Evolutionary conservation across 2,113 vertebrate genomes (phyloP).

Genomic region (Illadopsis cleaveri): DNA sequence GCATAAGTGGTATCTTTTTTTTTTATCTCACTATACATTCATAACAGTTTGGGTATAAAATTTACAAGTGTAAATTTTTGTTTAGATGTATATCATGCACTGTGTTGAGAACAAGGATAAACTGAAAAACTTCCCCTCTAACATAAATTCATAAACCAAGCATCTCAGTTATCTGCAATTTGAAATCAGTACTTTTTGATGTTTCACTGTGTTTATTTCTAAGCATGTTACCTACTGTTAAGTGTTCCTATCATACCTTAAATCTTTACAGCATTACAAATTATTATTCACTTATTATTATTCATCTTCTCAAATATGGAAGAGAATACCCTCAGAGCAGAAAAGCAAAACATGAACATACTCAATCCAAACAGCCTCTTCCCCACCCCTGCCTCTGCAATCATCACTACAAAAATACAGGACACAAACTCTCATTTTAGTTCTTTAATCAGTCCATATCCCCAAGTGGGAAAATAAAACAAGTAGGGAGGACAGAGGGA

Average conservation of each 20-base stretch:
- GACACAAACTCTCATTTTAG: neutral
- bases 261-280: neutral
- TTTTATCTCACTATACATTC: neutral
- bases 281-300: neutral
- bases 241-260: neutral
- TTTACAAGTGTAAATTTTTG: neutral
- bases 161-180: neutral
- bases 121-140: neutral
- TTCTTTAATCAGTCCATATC: neutral
- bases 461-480: neutral
- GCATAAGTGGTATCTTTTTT: neutral
- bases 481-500: neutral
- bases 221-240: neutral
- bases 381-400: rapidly evolving
- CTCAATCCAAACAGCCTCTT: neutral
- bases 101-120: neutral
- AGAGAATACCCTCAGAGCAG: neutral
- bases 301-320: neutral
- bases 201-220: neutral
- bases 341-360: neutral
- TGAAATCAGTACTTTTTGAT: neutral
- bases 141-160: neutral
- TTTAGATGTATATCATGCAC: neutral
- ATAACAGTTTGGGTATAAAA: neutral
- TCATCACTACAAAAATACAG: neutral